Evolutionary conservation across 2,888 invertebrate genomes (phyloP).

Genomic region (Neocrepidodera transversa): DNA sequence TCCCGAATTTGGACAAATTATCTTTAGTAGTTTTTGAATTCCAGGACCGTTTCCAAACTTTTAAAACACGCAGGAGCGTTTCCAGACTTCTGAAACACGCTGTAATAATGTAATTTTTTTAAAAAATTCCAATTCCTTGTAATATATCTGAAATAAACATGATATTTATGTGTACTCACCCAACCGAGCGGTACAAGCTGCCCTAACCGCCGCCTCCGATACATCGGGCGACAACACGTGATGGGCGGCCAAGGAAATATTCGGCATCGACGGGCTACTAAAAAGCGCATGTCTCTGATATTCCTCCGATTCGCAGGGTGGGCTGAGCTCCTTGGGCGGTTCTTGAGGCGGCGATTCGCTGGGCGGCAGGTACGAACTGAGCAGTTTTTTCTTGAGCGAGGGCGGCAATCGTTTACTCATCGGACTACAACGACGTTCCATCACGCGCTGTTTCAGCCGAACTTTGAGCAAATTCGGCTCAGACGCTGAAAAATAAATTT

Average conservation of each 20-base stretch:
- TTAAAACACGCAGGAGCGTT: no score
- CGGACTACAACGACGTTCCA: slow-evolving; percentile 93
- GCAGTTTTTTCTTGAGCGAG: slow-evolving; percentile 75
- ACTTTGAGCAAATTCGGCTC: slow-evolving; percentile 96
- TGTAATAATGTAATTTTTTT: no score
- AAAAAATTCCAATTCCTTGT: no score
- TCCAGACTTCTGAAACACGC: no score
- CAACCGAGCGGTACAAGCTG: slow-evolving; percentile 72
- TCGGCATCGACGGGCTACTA: slow-evolving; percentile 96
- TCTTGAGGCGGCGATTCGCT: slow-evolving; percentile 69
- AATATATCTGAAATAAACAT: no score
- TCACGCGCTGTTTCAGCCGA: slow-evolving; percentile 92
- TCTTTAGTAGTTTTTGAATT: no score
- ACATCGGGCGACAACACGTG: slow-evolving; percentile 62
- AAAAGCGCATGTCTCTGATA: slow-evolving; percentile 76
- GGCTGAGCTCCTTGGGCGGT: slow-evolving; percentile 65
- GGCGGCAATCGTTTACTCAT: slow-evolving; percentile 83
- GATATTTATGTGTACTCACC: no score
- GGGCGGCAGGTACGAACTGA: slow-evolving; percentile 66
- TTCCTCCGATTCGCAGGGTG: slow-evolving; percentile 64
- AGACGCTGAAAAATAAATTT: slow-evolving; percentile 74
- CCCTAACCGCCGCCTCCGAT: slow-evolving; percentile 81
- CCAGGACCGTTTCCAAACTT: no score
- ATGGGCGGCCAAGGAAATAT: slow-evolving; percentile 82
- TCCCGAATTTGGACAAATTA: no score